Conservation (phyloP, 1,140 invertebrate species). For the Phocides pigmalion region DNA sequence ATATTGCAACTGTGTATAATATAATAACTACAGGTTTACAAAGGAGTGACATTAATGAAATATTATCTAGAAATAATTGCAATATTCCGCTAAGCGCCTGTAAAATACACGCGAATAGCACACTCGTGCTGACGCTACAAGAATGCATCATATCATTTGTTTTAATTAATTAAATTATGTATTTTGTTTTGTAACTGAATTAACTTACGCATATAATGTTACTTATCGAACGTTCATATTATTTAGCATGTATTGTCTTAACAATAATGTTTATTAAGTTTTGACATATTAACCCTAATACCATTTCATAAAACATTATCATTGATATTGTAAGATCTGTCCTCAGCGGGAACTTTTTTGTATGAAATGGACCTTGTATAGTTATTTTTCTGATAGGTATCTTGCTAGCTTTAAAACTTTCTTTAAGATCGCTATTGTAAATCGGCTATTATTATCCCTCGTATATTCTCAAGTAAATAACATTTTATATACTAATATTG, state of each 20-base stretch:
- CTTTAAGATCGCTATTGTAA: conserved; percentile 4
- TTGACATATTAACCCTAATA: conserved; percentile 40
- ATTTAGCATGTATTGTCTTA: conserved; percentile 56
- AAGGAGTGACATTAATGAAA: too few species aligned
- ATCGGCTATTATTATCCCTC: neutral
- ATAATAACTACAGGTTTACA: neutral
- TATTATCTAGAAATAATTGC: conserved; percentile 14
- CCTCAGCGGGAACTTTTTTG: conserved; percentile 75
- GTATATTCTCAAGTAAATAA: too few species aligned
- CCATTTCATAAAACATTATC: conserved; percentile 51
- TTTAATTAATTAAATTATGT: conserved; percentile 75
- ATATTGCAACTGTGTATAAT: conserved; percentile 37
- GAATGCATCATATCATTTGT: conserved; percentile 85
- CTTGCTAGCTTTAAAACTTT: conserved; percentile 39
- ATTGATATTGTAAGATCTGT: conserved; percentile 52
- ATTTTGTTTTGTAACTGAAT: conserved; percentile 64
- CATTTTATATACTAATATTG: neutral
- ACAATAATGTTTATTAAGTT: conserved; percentile 47
- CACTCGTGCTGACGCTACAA: conserved; percentile 70
- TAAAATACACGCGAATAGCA: conserved; percentile 57
- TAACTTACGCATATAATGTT: conserved; percentile 61
- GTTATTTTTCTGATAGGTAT: conserved; percentile 35
- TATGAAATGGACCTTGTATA: conserved; percentile 65
- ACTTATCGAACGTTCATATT: conserved; percentile 53
- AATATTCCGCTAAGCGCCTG: conserved; percentile 41